phyloP scores from a whole-genome alignment of 2,888 invertebrate species.

The Sinohyriopsis cumingii region DNA sequence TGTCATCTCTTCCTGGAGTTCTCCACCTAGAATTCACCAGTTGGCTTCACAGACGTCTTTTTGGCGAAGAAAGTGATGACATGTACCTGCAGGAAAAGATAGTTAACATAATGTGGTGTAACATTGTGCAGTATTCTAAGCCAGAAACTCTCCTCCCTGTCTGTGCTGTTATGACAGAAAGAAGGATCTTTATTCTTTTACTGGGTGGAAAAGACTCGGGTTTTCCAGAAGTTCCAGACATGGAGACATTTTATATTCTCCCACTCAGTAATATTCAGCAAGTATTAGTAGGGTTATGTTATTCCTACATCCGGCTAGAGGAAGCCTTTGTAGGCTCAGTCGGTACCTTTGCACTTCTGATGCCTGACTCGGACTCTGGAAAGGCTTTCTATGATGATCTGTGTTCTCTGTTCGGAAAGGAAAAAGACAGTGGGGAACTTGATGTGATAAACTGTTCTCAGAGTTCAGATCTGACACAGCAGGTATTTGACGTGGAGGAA shows the following conservation, averaged over 20 bases:
- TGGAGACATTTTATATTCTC: conserved; percentile 63
- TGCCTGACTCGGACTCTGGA: conserved; percentile 50
- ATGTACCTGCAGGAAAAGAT: conserved; percentile 40
- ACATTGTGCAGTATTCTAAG: conserved; percentile 55
- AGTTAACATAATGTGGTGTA: conserved; percentile 63
- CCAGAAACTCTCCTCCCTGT: conserved; percentile 47
- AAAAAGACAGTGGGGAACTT: conserved; percentile 28
- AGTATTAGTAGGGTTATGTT: conserved; percentile 61
- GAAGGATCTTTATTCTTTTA: conserved; percentile 54
- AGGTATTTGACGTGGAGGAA: conserved; percentile 51
- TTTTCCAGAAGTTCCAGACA: conserved; percentile 54
- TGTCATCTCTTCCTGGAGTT: conserved; percentile 40
- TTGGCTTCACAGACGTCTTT: conserved; percentile 53
- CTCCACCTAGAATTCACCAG: conserved; percentile 37
- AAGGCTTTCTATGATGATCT: conserved; percentile 60
- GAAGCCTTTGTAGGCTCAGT: conserved; percentile 65
- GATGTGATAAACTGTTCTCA: conserved; percentile 50
- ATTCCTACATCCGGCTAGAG: conserved; percentile 63
- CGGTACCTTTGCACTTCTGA: conserved; percentile 63
- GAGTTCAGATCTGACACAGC: conserved; percentile 50
- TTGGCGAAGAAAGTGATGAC: conserved; percentile 30
- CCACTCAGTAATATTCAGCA: conserved; percentile 66
- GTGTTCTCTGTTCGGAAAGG: conserved; percentile 23
- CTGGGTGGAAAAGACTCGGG: conserved; percentile 43
- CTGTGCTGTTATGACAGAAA: conserved; percentile 60